Conservation (phyloP, 2,797 vertebrate genomes). For the Acanthurus leucopareius region DNA sequence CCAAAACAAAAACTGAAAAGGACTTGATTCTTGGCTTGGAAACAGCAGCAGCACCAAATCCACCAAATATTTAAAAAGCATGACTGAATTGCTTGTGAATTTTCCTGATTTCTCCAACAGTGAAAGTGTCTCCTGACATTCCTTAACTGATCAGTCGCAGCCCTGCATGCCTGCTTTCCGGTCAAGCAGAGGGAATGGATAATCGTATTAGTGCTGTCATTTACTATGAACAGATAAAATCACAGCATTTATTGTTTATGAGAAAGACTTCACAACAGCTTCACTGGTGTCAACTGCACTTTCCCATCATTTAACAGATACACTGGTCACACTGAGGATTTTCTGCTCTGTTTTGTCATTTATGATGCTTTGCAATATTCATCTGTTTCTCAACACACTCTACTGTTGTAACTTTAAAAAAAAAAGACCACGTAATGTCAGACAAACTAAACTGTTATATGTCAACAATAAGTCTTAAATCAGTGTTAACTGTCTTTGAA, state of each 20-base stretch:
- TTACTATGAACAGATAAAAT: slow-evolving; percentile 27
- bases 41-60: not conserved
- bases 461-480: not conserved
- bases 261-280: not conserved
- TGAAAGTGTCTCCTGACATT: slow-evolving; percentile 38
- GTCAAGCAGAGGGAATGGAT: slow-evolving; percentile 45
- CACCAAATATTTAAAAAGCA: not conserved
- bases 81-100: not conserved
- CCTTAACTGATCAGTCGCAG: slow-evolving; percentile 24
- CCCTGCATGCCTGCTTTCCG: slow-evolving; percentile 32
- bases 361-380: not conserved
- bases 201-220: slow-evolving; percentile 48
- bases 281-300: not conserved
- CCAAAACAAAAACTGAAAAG: not conserved
- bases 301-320: not conserved
- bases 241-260: slow-evolving; percentile 5
- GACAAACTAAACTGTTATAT: not conserved
- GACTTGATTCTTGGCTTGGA: not conserved
- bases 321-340: not conserved
- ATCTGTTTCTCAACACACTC: not conserved
- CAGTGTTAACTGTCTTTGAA: not conserved
- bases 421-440: not conserved
- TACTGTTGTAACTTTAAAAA: not conserved
- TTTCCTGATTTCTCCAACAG: not conserved
- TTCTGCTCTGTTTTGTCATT: not conserved